Percentiles rank a stretch among this genome's conserved stretches.
Conservation (phyloP, 2,113 vertebrate species). For the Ptilorrhoa leucosticta region DNA sequence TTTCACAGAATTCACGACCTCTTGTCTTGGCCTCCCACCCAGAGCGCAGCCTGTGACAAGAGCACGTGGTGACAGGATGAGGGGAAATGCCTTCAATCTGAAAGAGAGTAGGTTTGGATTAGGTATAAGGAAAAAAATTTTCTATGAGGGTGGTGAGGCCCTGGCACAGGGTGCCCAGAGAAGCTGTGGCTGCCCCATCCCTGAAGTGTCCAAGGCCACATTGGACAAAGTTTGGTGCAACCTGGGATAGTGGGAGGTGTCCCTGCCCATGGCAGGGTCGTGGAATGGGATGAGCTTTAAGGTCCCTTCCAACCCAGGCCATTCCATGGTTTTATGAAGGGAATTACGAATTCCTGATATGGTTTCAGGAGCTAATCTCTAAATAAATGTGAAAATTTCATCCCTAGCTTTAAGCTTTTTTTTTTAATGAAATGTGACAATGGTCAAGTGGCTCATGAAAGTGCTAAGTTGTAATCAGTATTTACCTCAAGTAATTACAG, state of each 20-base stretch:
- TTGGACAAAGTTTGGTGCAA: background rate
- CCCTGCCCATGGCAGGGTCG: background rate
- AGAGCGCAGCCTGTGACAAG: background rate
- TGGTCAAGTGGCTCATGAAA: background rate
- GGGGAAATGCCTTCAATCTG: background rate
- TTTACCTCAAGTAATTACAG: background rate
- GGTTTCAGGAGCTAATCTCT: background rate
- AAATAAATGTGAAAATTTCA: background rate
- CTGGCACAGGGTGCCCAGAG: background rate
- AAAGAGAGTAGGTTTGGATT: background rate
- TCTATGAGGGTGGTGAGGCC: background rate
- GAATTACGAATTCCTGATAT: background rate
- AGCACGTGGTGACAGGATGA: background rate
- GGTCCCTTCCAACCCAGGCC: background rate
- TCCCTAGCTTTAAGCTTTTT: background rate
- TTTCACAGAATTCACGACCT: background rate
- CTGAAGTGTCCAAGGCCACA: no score
- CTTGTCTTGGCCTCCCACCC: constrained; percentile 71
- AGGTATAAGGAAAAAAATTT: background rate
- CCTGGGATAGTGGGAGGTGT: background rate
- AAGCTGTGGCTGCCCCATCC: background rate
- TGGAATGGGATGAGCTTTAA: background rate
- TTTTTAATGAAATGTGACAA: background rate
- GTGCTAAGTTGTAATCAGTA: background rate
- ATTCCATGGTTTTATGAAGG: constrained; percentile 47